phyloP scores from a whole-genome alignment of 1,140 invertebrate species.

The Rhyzopertha dominica region DNA sequence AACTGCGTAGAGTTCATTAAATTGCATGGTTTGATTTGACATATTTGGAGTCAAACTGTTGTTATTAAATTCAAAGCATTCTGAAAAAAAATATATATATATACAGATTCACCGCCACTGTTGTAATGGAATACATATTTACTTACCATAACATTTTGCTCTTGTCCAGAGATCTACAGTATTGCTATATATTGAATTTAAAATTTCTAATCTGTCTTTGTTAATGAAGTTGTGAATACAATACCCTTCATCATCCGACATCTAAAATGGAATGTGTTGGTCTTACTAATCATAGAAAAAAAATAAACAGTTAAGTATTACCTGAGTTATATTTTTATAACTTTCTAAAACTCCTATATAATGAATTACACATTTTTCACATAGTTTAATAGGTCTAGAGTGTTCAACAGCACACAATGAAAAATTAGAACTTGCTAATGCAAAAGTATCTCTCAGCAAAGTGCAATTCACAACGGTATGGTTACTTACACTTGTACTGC shows the following conservation, averaged over 20 bases:
- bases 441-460: conserved; percentile 40
- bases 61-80: conserved; percentile 49
- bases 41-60: conserved; percentile 36
- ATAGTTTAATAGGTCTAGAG: conserved; percentile 51
- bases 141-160: conserved; percentile 54
- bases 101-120: too few relatives aligned
- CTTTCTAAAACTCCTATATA: conserved; percentile 48
- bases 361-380: conserved; percentile 49
- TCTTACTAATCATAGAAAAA: conserved; percentile 11
- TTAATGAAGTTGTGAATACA: conserved; percentile 51
- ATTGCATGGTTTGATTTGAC: conserved; percentile 48
- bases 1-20: conserved; percentile 47
- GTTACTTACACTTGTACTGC: too few relatives aligned
- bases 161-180: conserved; percentile 49
- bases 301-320: conserved; percentile 27
- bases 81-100: too few relatives aligned
- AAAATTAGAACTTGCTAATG: conserved; percentile 48
- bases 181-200: conserved; percentile 49
- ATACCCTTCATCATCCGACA: conserved; percentile 44
- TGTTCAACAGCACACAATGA: conserved; percentile 50
- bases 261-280: conserved; percentile 23
- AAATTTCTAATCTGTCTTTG: conserved; percentile 51
- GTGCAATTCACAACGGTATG: conserved; percentile 24
- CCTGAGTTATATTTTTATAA: conserved; percentile 47
- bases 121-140: conserved; percentile 16